Evolutionary conservation across 30 jellyfish, hydroid and myxozoan species (phyloP), one percentile per base, ranked within the genome.

Genomic region (Rhopilema esculentum): DNA sequence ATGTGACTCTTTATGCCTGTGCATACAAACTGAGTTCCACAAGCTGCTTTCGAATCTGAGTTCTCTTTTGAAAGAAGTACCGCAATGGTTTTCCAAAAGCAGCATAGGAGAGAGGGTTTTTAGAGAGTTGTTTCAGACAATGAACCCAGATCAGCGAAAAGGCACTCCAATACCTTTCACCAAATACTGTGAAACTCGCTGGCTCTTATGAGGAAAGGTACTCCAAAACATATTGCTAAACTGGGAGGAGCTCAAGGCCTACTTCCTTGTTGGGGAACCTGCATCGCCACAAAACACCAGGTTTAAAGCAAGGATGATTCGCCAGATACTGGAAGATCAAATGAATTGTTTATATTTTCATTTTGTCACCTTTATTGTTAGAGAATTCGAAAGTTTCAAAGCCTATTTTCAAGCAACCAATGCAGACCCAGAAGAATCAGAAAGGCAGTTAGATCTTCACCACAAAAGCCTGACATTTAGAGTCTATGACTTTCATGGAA

Each of bases 181-280:
- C 48, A 88, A 88, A 29, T 19, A 51, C 30, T 82, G 84, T 49
- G 25, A 27, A 22, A 88, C 94, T 57, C 23, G 95, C 69, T 88
- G 97, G 95, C 94, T 81, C 40, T 89, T 82, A 24, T 75, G 97
- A n/a, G 95, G n/a, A n/a, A n/a, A n/a, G n/a, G n/a, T n/a, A n/a
- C n/a, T n/a, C n/a, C n/a, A n/a, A n/a, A n/a, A n/a, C n/a, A n/a
- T n/a, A n/a, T n/a, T n/a, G n/a, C n/a, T n/a, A n/a, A n/a, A n/a
- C n/a, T n/a, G n/a, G n/a, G n/a, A n/a, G n/a, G n/a, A n/a, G n/a
- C n/a, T n/a, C n/a, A n/a, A n/a, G n/a, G n/a, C n/a, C n/a, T n/a
- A 87, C 69, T 87, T 87, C 66, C 28, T 65, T 19, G 71, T 66
- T 49, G 95, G 66, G 18, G 94, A 79, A 29, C 71, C 94, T 8